Base-by-base conservation (phyloP, 2,888 invertebrate species). In the Podotricha telesiphe region DNA sequence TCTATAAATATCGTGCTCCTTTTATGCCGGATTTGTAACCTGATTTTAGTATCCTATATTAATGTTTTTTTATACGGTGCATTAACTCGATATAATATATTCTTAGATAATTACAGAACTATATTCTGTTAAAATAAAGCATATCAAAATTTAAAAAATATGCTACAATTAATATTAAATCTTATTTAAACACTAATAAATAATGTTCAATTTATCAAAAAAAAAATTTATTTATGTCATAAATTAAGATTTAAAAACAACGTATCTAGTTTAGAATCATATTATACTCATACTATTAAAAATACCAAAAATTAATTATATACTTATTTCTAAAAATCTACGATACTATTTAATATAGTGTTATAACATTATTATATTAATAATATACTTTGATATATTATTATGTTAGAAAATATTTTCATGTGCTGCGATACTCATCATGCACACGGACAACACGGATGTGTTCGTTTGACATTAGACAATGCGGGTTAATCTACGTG, bases 1-100 rank as follows among this genome's bases (percentile, higher is more conserved):
- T 87, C 89, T 84, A 88, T 88, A 89, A 90, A 91, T 76, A 82
- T 87, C 86, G 88, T 86, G 87, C 79, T 74, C 80, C 78, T 81
- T 81, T 83, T 86, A 67, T 56, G 84, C 86, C 86, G 83, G 74
- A 68, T 45, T 67, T 51, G 61, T 68, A 71, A 71, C 65, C 71
- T 68, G 70, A 19, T 70, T 70, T 51, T 53, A 67, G 78, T 75
- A 72, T 65, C 19, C 65, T 55, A 50, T 63, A 62, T n/a, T 63
- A 53, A 40, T 59, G 59, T 65, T 55, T 20, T n/a, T n/a, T 65
- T 20, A 51, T 37, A 53, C 58, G 37, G 20, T 17, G 45, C 59
- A 6, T 22, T 58, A 13, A 56, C 40, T 1, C 5, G 2, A 13
- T 40, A 15, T 40, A 37, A 37, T 8, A 42, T 42, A 42, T 1